These are phyloP conservation scores for Coregonus clupeaformis DNA, from an alignment of 2,113 vertebrate species.

Conservation along the genomic window DNA sequence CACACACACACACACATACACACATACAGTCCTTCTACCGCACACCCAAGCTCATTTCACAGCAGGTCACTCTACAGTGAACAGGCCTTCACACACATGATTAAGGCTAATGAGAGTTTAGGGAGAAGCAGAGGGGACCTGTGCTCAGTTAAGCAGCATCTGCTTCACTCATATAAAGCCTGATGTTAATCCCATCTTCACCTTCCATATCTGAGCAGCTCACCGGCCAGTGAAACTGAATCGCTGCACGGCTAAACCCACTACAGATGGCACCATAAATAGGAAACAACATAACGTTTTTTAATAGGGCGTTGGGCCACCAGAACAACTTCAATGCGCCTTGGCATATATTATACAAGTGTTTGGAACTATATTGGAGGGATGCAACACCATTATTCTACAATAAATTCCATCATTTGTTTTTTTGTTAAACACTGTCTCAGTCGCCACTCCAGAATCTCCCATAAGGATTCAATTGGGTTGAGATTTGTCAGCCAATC, in stretches of 20 bases:
- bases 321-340: too few species aligned
- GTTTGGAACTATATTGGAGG: too few species aligned
- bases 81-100: constrained; percentile 25
- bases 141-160: constrained; percentile 7
- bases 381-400: too few species aligned
- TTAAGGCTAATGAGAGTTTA: constrained; percentile 39
- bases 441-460: too few species aligned
- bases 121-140: constrained; percentile 6
- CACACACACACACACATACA: constrained; percentile 3
- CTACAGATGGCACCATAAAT: constrained; percentile 1
- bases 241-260: constrained; percentile 6
- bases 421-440: neutral
- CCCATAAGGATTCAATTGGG: too few species aligned
- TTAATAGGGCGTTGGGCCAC: too few species aligned
- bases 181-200: constrained; percentile 15
- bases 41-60: constrained; percentile 42
- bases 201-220: constrained; percentile 19
- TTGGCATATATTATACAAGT: too few species aligned
- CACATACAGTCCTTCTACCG: neutral
- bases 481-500: too few species aligned
- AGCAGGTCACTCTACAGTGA: constrained; percentile 32
- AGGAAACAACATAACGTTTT: too few species aligned
- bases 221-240: constrained; percentile 20
- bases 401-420: neutral
- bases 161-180: neutral